These are phyloP conservation scores for Urocitellus parryii DNA, from an alignment of 2,113 vertebrate species.

Conservation along the genomic window DNA sequence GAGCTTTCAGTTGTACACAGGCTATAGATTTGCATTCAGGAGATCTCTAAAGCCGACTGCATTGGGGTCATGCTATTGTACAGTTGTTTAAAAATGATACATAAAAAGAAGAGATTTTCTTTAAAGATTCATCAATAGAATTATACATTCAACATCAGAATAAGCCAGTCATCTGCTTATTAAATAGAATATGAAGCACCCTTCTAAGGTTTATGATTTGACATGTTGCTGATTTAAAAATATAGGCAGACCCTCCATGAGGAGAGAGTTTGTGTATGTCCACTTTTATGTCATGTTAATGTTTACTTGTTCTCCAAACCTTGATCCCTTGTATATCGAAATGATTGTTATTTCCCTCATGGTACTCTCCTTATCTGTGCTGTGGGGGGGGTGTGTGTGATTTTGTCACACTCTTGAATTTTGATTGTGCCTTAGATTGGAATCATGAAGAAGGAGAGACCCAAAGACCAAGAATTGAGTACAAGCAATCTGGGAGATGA, in stretches of 20 bases:
- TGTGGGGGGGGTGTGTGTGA: background rate
- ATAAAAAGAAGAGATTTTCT: conserved; percentile 32
- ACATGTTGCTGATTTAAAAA: conserved; percentile 14
- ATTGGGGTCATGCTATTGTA: background rate
- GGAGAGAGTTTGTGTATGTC: background rate
- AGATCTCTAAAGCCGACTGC: conserved; percentile 18
- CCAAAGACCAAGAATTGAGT: background rate
- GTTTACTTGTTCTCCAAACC: background rate
- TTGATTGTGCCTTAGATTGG: conserved; percentile 2
- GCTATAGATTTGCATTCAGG: conserved; percentile 34
- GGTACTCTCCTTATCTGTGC: background rate
- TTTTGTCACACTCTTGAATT: background rate
- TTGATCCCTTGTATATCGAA: background rate
- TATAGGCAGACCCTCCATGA: background rate
- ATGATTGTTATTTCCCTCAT: background rate
- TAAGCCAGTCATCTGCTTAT: background rate
- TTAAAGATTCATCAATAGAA: background rate
- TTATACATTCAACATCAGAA: conserved; percentile 2
- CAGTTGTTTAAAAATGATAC: conserved; percentile 12
- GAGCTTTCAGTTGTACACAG: conserved; percentile 43
- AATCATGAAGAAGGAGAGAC: background rate
- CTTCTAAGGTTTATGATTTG: background rate
- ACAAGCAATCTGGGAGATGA: background rate
- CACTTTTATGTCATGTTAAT: background rate
- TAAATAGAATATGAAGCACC: background rate